These are phyloP conservation scores for Cynopterus brachyotis DNA, from an alignment of 2,113 vertebrate genomes.

Conservation along the genomic window DNA sequence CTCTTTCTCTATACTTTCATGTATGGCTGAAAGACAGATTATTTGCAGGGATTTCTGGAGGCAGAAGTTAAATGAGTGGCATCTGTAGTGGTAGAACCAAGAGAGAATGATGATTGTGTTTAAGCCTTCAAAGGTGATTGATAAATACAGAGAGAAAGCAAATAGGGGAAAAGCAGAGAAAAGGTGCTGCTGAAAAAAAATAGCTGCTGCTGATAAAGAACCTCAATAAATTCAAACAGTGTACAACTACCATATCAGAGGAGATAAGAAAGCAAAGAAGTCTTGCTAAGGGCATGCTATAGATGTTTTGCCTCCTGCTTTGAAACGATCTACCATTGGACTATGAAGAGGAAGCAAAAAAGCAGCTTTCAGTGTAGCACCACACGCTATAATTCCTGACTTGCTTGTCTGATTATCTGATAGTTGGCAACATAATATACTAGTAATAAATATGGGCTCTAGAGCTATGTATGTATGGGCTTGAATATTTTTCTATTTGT, in stretches of 20 bases:
- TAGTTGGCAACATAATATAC: not conserved
- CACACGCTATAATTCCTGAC: not conserved
- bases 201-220: slow-evolving; percentile 3
- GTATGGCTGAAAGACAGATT: slow-evolving; percentile 27
- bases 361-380: not conserved
- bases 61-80: not conserved
- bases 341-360: not conserved
- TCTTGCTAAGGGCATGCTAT: not conserved
- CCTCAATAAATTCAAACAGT: slow-evolving; percentile 29
- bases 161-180: not conserved
- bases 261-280: not conserved
- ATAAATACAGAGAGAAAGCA: not conserved
- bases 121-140: slow-evolving; percentile 17
- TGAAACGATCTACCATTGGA: not conserved
- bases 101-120: not conserved
- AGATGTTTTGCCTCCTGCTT: not conserved
- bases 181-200: not conserved
- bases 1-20: slow-evolving; percentile 21
- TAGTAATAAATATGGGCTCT: not conserved
- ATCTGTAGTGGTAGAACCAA: slow-evolving; percentile 15
- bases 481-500: not conserved
- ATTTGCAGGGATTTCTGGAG: slow-evolving; percentile 24
- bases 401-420: not conserved
- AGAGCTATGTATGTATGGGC: not conserved
- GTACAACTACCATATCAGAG: not conserved